Evolutionary conservation across 2,113 vertebrate species (phyloP).

Genomic region (Chaetodon auriga): DNA sequence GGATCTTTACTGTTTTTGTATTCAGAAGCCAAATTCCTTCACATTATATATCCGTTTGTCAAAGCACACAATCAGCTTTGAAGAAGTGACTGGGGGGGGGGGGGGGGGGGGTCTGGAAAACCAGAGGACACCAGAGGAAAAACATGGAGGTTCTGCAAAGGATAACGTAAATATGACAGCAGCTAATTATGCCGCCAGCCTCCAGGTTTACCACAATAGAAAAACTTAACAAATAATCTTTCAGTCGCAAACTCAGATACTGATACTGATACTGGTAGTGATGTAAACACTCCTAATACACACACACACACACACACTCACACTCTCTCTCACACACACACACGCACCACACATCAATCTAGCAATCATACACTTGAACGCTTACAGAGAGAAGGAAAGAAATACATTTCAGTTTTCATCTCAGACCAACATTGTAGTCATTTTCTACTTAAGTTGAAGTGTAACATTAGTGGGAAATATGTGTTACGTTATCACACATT

Average conservation of each 20-base stretch:
- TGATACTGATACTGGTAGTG: not conserved
- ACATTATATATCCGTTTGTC: not conserved
- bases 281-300: not conserved
- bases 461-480: not conserved
- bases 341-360: not conserved
- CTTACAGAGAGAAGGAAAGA: not conserved
- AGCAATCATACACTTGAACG: not conserved
- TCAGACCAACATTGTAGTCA: not conserved
- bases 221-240: slow-evolving; percentile 3
- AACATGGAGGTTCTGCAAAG: not conserved
- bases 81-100: no score
- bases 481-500: not conserved
- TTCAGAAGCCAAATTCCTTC: slow-evolving; percentile 6
- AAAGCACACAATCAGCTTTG: not conserved
- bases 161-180: not conserved
- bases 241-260: slow-evolving; percentile 1
- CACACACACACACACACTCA: not conserved
- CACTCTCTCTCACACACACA: no score
- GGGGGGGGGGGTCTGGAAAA: no score
- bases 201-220: slow-evolving; percentile 8
- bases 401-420: not conserved
- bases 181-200: not conserved
- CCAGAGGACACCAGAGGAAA: not conserved
- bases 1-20: not conserved
- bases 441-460: not conserved